These are phyloP conservation scores for Microcebus jonahi DNA, from an alignment of 2,113 vertebrate species.

Conservation along the genomic window DNA sequence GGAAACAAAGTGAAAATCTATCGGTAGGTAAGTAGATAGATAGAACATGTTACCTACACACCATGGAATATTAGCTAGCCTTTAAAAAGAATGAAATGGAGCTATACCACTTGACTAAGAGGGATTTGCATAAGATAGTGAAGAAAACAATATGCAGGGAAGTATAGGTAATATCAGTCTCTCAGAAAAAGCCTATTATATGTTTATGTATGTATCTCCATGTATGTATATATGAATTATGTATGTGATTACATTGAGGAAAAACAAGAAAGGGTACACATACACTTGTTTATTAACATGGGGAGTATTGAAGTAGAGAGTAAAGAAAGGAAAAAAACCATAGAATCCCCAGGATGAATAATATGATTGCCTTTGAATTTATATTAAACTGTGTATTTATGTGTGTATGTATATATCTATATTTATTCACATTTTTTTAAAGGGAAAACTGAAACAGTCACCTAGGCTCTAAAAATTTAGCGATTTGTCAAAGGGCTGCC, in stretches of 20 bases:
- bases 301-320: neutral
- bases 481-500: neutral
- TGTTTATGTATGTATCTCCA: neutral
- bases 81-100: neutral
- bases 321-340: neutral
- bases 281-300: neutral
- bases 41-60: neutral
- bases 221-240: neutral
- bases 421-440: neutral
- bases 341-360: neutral
- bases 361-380: neutral
- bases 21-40: neutral
- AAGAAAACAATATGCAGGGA: neutral
- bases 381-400: neutral
- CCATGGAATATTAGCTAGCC: neutral
- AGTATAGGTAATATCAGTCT: neutral
- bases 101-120: neutral
- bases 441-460: neutral
- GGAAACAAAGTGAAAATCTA: neutral
- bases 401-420: neutral
- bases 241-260: neutral
- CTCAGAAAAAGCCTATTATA: neutral
- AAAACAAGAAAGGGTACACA: neutral
- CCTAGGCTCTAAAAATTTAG: neutral
- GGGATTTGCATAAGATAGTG: neutral